These are phyloP conservation scores for Phasianus colchicus DNA, from an alignment of 2,113 vertebrate species.

Conservation along the genomic window DNA sequence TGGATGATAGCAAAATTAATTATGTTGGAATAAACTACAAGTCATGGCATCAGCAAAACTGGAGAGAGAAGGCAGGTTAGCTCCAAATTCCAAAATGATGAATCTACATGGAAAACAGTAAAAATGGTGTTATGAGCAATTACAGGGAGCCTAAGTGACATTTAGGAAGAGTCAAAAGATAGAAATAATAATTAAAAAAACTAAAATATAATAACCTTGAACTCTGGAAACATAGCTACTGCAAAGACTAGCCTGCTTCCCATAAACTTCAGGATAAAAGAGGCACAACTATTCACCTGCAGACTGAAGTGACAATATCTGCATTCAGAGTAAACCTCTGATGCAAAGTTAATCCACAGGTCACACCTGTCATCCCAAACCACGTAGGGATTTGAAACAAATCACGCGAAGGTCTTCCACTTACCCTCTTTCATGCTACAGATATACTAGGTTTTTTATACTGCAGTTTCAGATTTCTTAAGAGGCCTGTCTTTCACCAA, in stretches of 20 bases:
- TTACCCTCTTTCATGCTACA: neutral
- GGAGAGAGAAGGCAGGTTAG: conserved; percentile 15
- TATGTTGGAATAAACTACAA: conserved; percentile 2
- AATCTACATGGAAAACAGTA: conserved; percentile 6
- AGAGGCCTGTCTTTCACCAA: neutral
- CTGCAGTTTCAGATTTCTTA: neutral
- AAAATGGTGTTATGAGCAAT: conserved; percentile 22
- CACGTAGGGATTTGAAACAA: neutral
- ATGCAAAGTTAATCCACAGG: neutral
- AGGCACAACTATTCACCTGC: neutral
- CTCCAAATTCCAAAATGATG: conserved; percentile 11
- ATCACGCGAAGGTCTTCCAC: neutral
- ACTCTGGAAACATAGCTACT: neutral
- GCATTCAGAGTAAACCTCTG: neutral
- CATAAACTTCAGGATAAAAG: neutral
- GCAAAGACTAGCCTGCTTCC: neutral
- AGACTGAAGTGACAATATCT: neutral
- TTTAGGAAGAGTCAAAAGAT: conserved; percentile 26
- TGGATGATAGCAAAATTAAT: neutral
- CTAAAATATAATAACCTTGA: conserved; percentile 28
- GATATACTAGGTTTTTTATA: neutral
- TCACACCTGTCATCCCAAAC: neutral
- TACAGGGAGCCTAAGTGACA: neutral
- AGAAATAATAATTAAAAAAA: conserved; percentile 1
- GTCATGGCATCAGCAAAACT: neutral